Evolutionary conservation across 2,888 invertebrate species (phyloP).

Genomic region (Pseudanteris insignis): DNA sequence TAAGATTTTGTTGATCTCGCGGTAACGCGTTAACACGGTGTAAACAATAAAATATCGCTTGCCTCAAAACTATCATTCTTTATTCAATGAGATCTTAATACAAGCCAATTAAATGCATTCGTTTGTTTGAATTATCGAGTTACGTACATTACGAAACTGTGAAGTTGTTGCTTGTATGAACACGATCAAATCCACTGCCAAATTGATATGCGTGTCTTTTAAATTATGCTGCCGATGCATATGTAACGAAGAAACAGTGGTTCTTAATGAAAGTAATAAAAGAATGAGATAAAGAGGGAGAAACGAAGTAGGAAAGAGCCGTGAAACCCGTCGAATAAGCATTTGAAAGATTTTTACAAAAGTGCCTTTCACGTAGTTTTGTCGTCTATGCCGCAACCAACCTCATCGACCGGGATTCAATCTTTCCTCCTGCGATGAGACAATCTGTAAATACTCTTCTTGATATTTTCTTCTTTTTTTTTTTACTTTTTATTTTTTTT

Average conservation of each 20-base stretch:
- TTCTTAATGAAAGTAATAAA: not conserved
- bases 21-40: no score
- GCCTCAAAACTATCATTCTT: no score
- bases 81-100: no score
- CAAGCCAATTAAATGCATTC: no score
- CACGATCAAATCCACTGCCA: slow-evolving; percentile 39
- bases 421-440: slow-evolving; percentile 25
- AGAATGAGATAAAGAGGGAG: slow-evolving; percentile 12
- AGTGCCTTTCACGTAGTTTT: slow-evolving; percentile 26
- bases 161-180: slow-evolving; percentile 8
- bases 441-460: slow-evolving; percentile 56
- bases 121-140: no score
- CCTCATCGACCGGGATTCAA: slow-evolving; percentile 9
- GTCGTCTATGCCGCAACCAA: slow-evolving; percentile 20
- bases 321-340: slow-evolving; percentile 7
- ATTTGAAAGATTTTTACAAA: slow-evolving; percentile 9
- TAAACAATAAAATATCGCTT: no score
- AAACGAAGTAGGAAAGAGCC: slow-evolving; percentile 26
- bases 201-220: slow-evolving; percentile 31
- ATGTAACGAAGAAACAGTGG: no score
- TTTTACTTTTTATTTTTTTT: no score
- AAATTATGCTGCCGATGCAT: slow-evolving; percentile 6
- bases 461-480: no score
- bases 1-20: no score
- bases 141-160: slow-evolving; percentile 18